A percentile compares a stretch with the other conserved stretches of the same genome.
These are phyloP conservation scores for Drosophila borborema DNA, from an alignment of 2,888 invertebrate genomes.

Conservation along the genomic window DNA sequence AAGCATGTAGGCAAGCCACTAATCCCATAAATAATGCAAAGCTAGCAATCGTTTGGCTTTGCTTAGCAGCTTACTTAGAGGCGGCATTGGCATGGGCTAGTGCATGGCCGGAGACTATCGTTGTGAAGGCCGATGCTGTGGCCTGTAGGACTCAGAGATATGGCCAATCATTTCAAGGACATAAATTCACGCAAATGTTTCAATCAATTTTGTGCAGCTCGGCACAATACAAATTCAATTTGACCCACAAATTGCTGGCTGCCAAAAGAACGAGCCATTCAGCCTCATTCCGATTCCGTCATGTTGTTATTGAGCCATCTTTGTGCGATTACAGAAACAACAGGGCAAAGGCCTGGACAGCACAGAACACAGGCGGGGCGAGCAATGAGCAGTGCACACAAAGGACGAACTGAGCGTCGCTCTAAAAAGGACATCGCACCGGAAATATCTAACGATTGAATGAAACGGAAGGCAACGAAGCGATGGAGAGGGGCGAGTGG, in stretches of 20 bases:
- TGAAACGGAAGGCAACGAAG: constrained; percentile 57
- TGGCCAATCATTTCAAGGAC: constrained; percentile 78
- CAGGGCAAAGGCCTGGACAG: constrained; percentile 24
- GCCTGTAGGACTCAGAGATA: constrained; percentile 49
- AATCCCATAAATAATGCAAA: constrained; percentile 77
- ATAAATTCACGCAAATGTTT: constrained; percentile 78
- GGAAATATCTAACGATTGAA: constrained; percentile 79
- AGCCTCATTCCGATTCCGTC: constrained; percentile 42
- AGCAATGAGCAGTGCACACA: constrained; percentile 52
- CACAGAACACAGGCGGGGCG: constrained; percentile 18
- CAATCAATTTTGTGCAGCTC: constrained; percentile 73
- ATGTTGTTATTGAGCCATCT: constrained; percentile 78
- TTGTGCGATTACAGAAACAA: constrained; percentile 77
- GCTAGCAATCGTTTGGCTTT: constrained; percentile 32
- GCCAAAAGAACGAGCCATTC: constrained; percentile 34
- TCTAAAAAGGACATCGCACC: constrained; percentile 73
- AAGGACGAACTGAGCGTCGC: constrained; percentile 58
- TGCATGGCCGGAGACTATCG: constrained; percentile 1
- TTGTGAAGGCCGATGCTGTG: constrained; percentile 10
- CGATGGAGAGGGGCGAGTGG: constrained; percentile 5
- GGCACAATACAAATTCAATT: constrained; percentile 79
- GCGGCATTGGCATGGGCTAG: constrained; percentile 9
- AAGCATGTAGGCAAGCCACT: constrained; percentile 65
- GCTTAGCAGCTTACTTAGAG: constrained; percentile 21
- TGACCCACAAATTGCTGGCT: constrained; percentile 77